Percentiles rank a stretch among this genome's conserved stretches.
These are phyloP conservation scores for Solea senegalensis DNA, from an alignment of 2,113 vertebrate genomes.

Conservation along the genomic window DNA sequence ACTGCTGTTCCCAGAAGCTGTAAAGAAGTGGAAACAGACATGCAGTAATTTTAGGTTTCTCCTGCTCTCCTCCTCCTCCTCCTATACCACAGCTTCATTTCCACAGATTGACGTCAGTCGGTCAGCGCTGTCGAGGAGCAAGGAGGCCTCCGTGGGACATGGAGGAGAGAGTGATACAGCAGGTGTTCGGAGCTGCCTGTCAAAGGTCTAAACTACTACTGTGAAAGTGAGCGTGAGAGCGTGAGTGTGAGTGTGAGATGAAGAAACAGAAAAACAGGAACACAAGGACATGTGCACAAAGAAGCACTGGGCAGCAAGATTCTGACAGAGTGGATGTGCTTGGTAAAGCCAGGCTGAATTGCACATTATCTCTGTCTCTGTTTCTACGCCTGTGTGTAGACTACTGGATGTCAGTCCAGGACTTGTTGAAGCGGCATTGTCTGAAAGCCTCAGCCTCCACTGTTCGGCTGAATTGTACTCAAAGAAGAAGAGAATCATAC, in stretches of 20 bases:
- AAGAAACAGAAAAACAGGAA: background rate
- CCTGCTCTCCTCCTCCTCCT: slow-evolving; percentile 14
- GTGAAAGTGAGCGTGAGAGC: background rate
- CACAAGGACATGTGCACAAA: background rate
- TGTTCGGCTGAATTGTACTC: slow-evolving; percentile 23
- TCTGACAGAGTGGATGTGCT: slow-evolving; percentile 2
- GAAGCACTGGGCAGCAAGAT: background rate
- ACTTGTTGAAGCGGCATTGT: slow-evolving; percentile 39
- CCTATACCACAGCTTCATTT: slow-evolving; percentile 60
- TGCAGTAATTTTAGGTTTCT: slow-evolving; percentile 52
- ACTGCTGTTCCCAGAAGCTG: slow-evolving; percentile 38
- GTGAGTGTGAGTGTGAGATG: background rate
- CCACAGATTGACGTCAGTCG: slow-evolving; percentile 61
- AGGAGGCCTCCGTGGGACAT: background rate
- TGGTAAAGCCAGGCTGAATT: slow-evolving; percentile 9
- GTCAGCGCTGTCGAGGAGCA: slow-evolving; percentile 12
- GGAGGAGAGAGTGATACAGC: background rate
- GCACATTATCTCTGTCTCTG: slow-evolving; percentile 11
- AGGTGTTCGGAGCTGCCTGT: background rate
- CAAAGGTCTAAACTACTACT: background rate
- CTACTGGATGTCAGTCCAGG: slow-evolving; percentile 21
- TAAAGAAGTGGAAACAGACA: slow-evolving; percentile 49
- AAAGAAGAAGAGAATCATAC: slow-evolving; percentile 31
- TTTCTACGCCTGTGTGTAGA: background rate
- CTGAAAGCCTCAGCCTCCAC: slow-evolving; percentile 41